Percentiles rank a stretch among this genome's conserved stretches.
Conservation (phyloP, 2,113 vertebrate genomes). For the Calidris pygmaea region DNA sequence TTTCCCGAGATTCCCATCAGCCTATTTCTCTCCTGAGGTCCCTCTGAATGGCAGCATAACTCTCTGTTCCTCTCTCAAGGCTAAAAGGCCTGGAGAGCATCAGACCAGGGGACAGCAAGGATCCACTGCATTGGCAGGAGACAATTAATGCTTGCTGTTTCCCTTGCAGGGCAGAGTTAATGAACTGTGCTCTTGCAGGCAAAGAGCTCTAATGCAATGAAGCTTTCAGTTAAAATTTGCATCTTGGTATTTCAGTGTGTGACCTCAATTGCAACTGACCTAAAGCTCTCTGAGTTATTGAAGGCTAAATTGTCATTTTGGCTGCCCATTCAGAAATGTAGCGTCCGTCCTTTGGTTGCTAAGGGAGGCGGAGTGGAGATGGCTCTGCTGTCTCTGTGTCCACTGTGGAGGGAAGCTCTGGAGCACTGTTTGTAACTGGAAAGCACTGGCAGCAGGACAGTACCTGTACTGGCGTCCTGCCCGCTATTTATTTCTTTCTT, state of each 20-base stretch:
- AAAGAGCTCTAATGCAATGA: neutral
- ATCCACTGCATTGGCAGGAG: neutral
- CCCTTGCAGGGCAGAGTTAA: constrained; percentile 25
- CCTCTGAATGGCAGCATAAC: neutral
- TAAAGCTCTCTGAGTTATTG: neutral
- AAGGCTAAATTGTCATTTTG: neutral
- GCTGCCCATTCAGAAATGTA: neutral
- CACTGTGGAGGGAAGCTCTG: neutral
- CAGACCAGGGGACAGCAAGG: neutral
- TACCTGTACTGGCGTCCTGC: neutral
- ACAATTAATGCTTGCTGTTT: constrained; percentile 26
- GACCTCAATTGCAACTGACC: neutral
- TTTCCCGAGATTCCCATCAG: neutral
- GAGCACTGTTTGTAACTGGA: neutral
- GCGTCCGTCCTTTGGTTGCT: neutral
- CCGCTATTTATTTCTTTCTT: neutral
- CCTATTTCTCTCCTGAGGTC: neutral
- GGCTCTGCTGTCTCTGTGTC: neutral
- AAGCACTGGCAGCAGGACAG: neutral
- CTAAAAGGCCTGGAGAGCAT: neutral
- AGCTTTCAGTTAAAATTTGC: neutral
- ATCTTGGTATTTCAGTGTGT: neutral
- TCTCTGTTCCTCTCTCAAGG: neutral
- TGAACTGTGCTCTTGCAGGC: constrained; percentile 9
- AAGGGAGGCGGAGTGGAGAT: neutral